Conservation (phyloP, 1,140 invertebrate species). For the Apolygus lucorum region DNA sequence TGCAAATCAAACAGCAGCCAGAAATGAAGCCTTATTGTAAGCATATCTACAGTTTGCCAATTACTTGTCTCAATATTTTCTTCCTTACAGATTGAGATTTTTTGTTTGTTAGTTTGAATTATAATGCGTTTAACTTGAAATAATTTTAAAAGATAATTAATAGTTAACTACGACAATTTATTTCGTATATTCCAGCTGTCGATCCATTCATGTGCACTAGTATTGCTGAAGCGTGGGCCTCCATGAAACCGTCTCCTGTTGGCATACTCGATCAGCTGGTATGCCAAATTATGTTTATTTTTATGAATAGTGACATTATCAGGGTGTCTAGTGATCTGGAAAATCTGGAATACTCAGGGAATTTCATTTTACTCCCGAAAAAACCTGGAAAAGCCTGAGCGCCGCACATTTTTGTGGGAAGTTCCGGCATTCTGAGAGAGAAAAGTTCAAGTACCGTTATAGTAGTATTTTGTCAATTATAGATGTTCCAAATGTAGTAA, state of each 20-base stretch:
- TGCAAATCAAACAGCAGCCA: constrained; percentile 50
- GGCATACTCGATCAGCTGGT: constrained; percentile 86
- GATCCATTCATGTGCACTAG: constrained; percentile 67
- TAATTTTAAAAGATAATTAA: too few species aligned
- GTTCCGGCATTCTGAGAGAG: too few species aligned
- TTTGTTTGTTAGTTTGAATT: not conserved
- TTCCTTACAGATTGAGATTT: not conserved
- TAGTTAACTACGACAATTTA: too few species aligned
- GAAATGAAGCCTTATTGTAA: constrained; percentile 44
- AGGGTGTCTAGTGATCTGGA: constrained; percentile 32
- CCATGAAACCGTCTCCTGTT: constrained; percentile 75
- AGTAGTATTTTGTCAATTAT: constrained; percentile 34
- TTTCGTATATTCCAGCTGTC: constrained; percentile 40
- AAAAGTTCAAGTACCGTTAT: too few species aligned
- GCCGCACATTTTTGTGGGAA: too few species aligned
- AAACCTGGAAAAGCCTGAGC: too few species aligned
- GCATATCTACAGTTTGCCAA: too few species aligned
- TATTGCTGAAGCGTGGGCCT: constrained; percentile 72
- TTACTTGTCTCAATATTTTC: constrained; percentile 7
- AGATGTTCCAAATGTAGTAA: too few species aligned
- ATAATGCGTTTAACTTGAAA: not conserved
- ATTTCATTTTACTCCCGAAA: too few species aligned
- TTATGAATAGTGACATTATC: too few species aligned
- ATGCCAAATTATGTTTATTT: too few species aligned
- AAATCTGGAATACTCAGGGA: too few species aligned